These are phyloP conservation scores for Cyphomyrus plagiostoma DNA, from an alignment of 2,113 vertebrate species.

Conservation along the genomic window DNA sequence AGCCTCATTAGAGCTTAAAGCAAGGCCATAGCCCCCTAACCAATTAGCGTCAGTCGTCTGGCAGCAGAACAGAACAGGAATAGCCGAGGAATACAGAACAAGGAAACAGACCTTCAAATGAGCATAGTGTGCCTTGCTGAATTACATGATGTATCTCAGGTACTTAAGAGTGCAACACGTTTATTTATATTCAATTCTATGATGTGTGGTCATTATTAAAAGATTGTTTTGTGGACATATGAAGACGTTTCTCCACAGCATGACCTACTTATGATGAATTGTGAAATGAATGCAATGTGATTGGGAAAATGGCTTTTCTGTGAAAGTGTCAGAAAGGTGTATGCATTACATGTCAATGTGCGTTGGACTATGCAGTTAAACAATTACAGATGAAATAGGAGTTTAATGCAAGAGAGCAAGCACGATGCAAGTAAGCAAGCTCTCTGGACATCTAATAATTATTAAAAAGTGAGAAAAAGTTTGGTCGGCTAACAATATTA, in stretches of 20 bases:
- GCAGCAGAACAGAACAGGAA: not conserved
- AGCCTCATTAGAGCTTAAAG: not conserved
- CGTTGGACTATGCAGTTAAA: not conserved
- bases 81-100: not conserved
- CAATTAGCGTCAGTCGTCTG: not conserved
- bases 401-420: not conserved
- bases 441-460: not conserved
- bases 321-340: not conserved
- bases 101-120: not conserved
- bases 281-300: not conserved
- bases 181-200: not conserved
- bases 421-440: not conserved
- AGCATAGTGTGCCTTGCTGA: not conserved
- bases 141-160: not conserved
- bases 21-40: not conserved
- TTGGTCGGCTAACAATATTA: not conserved
- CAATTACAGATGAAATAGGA: not conserved
- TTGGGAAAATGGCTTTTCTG: not conserved
- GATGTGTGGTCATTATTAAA: not conserved
- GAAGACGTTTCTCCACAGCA: not conserved
- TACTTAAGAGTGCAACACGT: not conserved
- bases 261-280: not conserved
- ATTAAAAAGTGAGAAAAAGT: not conserved
- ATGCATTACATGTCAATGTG: not conserved
- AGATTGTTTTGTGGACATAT: not conserved